Evolutionary conservation across 1,140 invertebrate genomes (phyloP).

Genomic region (Mercenaria mercenaria): DNA sequence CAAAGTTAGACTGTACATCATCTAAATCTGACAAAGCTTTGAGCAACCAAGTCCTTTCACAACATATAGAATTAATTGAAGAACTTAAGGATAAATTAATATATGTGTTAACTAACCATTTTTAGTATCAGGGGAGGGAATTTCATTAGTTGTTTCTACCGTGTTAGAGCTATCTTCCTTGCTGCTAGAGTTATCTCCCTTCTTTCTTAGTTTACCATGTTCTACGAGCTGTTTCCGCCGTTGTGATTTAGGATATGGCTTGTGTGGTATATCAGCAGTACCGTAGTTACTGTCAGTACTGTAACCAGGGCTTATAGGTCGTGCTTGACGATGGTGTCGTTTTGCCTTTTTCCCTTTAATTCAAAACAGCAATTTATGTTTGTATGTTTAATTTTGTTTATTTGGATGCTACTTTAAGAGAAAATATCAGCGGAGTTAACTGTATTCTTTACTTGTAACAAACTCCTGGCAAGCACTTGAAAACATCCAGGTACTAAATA

Average conservation of each 20-base stretch:
- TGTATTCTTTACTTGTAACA: too few species aligned
- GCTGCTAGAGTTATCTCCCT: slow-evolving; percentile 36
- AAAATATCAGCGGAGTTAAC: too few species aligned
- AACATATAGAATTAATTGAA: background rate
- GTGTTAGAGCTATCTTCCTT: background rate
- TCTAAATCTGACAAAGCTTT: too few species aligned
- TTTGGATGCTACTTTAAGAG: too few species aligned
- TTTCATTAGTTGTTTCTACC: background rate
- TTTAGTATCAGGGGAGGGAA: slow-evolving; percentile 6
- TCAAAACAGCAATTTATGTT: too few species aligned
- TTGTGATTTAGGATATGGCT: slow-evolving; percentile 83
- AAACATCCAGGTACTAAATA: too few species aligned
- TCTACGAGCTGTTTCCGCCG: slow-evolving; percentile 81
- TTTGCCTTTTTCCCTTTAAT: slow-evolving; percentile 36
- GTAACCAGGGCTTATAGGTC: slow-evolving; percentile 85
- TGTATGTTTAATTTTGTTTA: too few species aligned
- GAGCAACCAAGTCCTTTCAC: background rate
- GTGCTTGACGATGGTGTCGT: slow-evolving; percentile 70
- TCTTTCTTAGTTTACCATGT: slow-evolving; percentile 70
- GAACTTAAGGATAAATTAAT: background rate
- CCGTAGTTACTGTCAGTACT: slow-evolving; percentile 86
- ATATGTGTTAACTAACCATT: background rate
- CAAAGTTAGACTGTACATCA: too few species aligned
- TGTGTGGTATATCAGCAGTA: slow-evolving; percentile 76
- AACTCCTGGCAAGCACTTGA: too few species aligned